phyloP scores from a whole-genome alignment of 2,113 vertebrate species.

The Morone chrysops region DNA sequence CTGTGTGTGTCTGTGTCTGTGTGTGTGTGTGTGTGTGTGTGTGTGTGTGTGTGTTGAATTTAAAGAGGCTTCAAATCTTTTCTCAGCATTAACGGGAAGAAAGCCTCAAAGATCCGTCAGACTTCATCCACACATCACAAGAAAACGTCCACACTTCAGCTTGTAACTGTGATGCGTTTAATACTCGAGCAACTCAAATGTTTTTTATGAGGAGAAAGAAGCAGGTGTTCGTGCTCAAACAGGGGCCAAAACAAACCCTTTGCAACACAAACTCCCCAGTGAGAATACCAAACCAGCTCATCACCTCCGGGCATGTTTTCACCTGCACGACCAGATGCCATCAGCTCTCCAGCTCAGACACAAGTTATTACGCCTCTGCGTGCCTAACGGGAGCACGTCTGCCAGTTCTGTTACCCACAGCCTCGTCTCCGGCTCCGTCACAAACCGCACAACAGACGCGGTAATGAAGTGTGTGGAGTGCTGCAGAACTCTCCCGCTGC shows the following conservation, averaged over 20 bases:
- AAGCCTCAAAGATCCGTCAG: background rate
- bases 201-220: background rate
- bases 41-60: background rate
- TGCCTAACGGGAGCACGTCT: no score
- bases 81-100: background rate
- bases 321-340: conserved; percentile 41
- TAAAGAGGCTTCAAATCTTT: background rate
- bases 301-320: conserved; percentile 48
- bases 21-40: background rate
- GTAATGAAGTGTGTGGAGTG: conserved; percentile 1
- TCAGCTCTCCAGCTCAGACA: background rate
- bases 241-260: background rate
- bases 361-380: background rate
- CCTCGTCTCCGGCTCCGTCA: background rate
- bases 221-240: background rate
- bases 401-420: background rate
- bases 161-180: background rate
- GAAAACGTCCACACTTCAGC: background rate
- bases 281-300: conserved; percentile 31
- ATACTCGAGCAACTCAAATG: background rate
- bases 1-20: background rate
- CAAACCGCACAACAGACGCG: background rate
- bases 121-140: no score
- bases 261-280: background rate
- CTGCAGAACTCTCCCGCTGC: conserved; percentile 43